Evolutionary conservation across 2,113 vertebrate species (phyloP).

Genomic region (Gasterosteus nipponicus): DNA sequence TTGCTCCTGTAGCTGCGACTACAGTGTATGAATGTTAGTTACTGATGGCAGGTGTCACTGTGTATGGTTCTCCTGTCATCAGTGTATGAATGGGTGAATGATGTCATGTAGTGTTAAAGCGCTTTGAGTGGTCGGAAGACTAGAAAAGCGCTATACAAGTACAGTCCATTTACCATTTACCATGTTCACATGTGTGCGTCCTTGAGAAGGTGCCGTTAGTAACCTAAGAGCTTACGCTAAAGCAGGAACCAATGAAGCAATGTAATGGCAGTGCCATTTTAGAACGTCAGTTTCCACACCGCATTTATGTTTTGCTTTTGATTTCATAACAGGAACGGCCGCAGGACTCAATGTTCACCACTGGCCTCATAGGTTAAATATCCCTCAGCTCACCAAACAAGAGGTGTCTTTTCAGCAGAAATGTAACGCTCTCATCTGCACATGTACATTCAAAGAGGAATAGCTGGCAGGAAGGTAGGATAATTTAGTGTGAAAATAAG

Average conservation of each 20-base stretch:
- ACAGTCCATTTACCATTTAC: too few relatives aligned
- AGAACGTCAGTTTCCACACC: not conserved
- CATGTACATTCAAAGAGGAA: not conserved
- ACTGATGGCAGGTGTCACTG: too few relatives aligned
- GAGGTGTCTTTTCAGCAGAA: too few relatives aligned
- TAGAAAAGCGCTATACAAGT: too few relatives aligned
- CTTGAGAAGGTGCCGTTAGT: conserved; percentile 34
- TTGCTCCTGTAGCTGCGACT: too few relatives aligned
- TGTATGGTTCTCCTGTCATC: too few relatives aligned
- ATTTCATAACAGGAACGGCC: not conserved
- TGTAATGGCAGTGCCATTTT: conserved; percentile 12
- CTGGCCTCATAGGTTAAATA: not conserved
- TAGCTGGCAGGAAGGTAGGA: not conserved
- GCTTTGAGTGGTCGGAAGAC: too few relatives aligned
- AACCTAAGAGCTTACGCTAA: conserved; percentile 15
- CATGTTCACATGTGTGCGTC: conserved; percentile 8
- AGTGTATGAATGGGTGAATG: too few relatives aligned
- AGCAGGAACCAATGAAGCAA: not conserved
- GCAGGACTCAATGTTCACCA: not conserved
- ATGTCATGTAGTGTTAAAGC: too few relatives aligned
- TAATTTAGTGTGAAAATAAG: too few relatives aligned
- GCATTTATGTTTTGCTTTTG: not conserved
- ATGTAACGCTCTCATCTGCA: too few relatives aligned
- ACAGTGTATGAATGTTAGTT: too few relatives aligned
- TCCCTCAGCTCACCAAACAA: not conserved